Conservation (phyloP, 2,797 vertebrate genomes). For the Melanotaenia trifasciata region DNA sequence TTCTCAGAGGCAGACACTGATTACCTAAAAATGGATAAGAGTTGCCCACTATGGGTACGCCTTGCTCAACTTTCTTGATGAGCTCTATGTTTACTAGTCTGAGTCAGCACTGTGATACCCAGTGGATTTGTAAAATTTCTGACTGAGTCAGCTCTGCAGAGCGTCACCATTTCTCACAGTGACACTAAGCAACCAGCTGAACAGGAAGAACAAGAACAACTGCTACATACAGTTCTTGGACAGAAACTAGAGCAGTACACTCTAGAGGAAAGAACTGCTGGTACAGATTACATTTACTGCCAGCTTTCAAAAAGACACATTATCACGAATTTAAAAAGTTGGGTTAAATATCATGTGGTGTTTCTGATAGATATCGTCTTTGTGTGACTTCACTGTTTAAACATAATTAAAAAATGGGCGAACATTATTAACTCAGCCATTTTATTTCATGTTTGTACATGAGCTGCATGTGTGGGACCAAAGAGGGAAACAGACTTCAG, state of each 20-base stretch:
- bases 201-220: slow-evolving; percentile 63
- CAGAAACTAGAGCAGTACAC: slow-evolving; percentile 36
- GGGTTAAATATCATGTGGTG: not conserved
- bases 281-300: not conserved
- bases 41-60: not conserved
- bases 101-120: slow-evolving; percentile 39
- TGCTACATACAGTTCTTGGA: slow-evolving; percentile 14
- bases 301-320: slow-evolving; percentile 10
- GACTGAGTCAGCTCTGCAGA: slow-evolving; percentile 43
- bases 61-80: slow-evolving; percentile 15
- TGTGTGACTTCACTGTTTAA: not conserved
- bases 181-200: slow-evolving; percentile 47
- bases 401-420: not conserved
- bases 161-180: slow-evolving; percentile 41
- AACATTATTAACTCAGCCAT: slow-evolving; percentile 19
- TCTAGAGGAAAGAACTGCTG: slow-evolving; percentile 27
- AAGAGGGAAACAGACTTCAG: not conserved
- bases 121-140: slow-evolving; percentile 30
- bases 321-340: not conserved
- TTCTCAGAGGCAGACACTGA: not conserved
- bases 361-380: slow-evolving; percentile 16
- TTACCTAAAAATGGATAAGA: slow-evolving; percentile 8
- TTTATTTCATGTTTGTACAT: not conserved
- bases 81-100: slow-evolving; percentile 19
- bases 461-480: not conserved